Conservation (phyloP, 2,797 vertebrate genomes). For the Peromyscus melanophrys region DNA sequence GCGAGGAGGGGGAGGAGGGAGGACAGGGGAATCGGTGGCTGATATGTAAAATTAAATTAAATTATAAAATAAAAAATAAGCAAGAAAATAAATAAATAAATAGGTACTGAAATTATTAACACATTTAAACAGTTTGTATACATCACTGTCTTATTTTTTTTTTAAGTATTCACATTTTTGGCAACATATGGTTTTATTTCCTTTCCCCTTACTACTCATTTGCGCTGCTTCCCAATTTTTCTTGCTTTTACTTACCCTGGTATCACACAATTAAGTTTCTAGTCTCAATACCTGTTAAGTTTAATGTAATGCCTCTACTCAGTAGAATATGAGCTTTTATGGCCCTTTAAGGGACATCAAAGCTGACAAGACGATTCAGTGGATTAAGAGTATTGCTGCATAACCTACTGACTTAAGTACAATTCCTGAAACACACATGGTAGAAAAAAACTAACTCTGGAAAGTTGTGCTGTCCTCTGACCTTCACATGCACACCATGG, state of each 20-base stretch:
- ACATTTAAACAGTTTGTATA: not conserved
- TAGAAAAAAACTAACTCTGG: not conserved
- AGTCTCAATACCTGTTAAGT: not conserved
- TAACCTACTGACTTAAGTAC: not conserved
- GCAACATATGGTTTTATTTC: not conserved
- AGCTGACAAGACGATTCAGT: not conserved
- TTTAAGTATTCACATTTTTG: not conserved
- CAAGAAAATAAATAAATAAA: not conserved
- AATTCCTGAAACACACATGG: not conserved
- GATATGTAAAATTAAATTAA: too few relatives aligned
- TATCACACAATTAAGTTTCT: not conserved
- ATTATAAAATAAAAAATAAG: too few relatives aligned
- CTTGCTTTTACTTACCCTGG: not conserved
- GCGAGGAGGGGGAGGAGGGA: too few relatives aligned
- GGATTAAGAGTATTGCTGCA: not conserved
- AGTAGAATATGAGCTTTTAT: not conserved
- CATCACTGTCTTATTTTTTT: not conserved
- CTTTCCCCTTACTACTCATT: not conserved
- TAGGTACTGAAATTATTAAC: not conserved
- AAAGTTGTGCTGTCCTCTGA: not conserved
- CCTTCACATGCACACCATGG: not conserved
- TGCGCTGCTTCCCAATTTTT: not conserved
- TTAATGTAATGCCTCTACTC: not conserved
- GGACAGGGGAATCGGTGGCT: too few relatives aligned
- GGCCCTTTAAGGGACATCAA: conserved; percentile 11